Evolutionary conservation across 2,888 invertebrate species (phyloP), one percentile per base, ranked within the genome.

Genomic region (Euproctis similis): DNA sequence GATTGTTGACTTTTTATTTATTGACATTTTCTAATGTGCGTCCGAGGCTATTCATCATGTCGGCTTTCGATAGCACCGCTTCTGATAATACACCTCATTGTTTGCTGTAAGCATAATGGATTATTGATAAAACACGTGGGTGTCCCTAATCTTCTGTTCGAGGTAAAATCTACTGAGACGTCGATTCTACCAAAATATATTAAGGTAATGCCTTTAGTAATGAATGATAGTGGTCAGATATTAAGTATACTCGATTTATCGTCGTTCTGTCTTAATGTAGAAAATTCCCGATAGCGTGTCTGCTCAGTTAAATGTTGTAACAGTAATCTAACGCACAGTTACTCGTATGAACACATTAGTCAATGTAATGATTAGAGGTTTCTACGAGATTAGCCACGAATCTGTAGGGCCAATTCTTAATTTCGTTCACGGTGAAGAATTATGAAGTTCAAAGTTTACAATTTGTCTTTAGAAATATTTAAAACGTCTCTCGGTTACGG

Each of bases 91-190:
- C 54, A 51, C 57, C 62, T 75, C 68, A 82, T 84, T 84, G 84
- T 84, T 81, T 78, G 72, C 58, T 62, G 63, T 75, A 67, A 69
- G 60, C 62, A 68, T 82, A 84, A 84, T 84, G 80, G 82, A 81
- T 81, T 84, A 81, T 77, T 84, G 82, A 84, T 84, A 82, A 81
- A 72, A 67, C 56, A 76, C 65, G 80, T 81, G 82, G 82, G 81
- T 80, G 81, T 80, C 66, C 77, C 61, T 78, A 77, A 81, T 81
- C 81, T 80, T 51, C 45, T 34, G 33, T 32, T 42, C 39, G 42
- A 55, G 59, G 59, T 63, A 58, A 67, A 74, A 76, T 75, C 71
- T 70, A 63, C 63, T 50, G 46, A 57, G 59, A 60, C 53, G 65
- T 66, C 63, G 60, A 71, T 63, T 68, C 61, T 52, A 67, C 64